phyloP scores from a whole-genome alignment of 2,888 invertebrate species.

The Diloba caeruleocephala region DNA sequence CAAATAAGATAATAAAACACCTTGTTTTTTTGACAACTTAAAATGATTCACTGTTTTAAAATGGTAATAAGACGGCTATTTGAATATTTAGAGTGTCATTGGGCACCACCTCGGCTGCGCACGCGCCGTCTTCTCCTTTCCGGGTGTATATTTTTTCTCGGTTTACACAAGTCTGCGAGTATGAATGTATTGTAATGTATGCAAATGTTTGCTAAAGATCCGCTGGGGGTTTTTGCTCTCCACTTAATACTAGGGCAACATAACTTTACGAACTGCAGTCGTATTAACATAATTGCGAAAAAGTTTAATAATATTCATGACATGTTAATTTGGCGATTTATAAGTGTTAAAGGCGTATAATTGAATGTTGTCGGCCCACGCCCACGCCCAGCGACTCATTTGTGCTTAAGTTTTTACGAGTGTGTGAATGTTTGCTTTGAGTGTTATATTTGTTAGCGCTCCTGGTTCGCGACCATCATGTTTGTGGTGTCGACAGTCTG shows the following conservation, averaged over 20 bases:
- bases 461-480: constrained; percentile 25
- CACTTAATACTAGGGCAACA: constrained; percentile 80
- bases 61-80: constrained; percentile 65
- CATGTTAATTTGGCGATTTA: constrained; percentile 83
- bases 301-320: constrained; percentile 87
- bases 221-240: constrained; percentile 73
- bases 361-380: constrained; percentile 71
- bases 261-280: constrained; percentile 63
- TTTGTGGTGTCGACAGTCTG: constrained; percentile 7
- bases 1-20: constrained; percentile 58
- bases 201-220: constrained; percentile 80
- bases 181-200: constrained; percentile 81
- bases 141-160: constrained; percentile 66
- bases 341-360: constrained; percentile 81
- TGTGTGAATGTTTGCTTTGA: constrained; percentile 56
- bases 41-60: constrained; percentile 69
- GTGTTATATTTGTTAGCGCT: constrained; percentile 45
- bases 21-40: constrained; percentile 55
- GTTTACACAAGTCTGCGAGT: constrained; percentile 57
- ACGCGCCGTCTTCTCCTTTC: constrained; percentile 68
- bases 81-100: constrained; percentile 65
- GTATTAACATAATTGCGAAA: constrained; percentile 81
- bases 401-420: constrained; percentile 61
- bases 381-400: constrained; percentile 49
- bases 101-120: constrained; percentile 56